phyloP scores from a whole-genome alignment of 2,888 invertebrate species.

The Eurytoma adleriae region DNA sequence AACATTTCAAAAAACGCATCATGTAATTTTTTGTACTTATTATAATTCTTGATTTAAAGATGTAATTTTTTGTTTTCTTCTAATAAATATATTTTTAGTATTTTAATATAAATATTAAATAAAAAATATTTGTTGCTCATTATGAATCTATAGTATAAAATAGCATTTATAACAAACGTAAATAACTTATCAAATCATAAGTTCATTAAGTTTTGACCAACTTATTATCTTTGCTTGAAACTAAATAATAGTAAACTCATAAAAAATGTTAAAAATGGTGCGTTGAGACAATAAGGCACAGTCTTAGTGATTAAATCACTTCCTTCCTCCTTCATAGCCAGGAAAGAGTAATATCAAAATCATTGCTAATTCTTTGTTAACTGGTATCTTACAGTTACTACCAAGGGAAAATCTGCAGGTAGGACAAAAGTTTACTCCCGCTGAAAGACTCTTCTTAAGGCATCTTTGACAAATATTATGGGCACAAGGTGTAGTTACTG shows the following conservation, averaged over 20 bases:
- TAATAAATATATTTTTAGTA: not conserved
- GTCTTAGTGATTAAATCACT: not conserved
- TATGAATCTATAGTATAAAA: not conserved
- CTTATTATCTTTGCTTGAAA: not conserved
- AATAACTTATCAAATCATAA: not conserved
- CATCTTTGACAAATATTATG: conserved; percentile 88
- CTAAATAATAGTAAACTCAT: not conserved
- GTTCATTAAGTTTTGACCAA: not conserved
- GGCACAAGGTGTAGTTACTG: conserved; percentile 85
- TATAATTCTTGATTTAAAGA: not conserved
- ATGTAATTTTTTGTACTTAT: not conserved
- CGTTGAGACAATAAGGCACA: not conserved
- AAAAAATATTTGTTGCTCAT: not conserved
- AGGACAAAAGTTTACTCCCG: conserved; percentile 82
- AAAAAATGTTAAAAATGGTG: not conserved
- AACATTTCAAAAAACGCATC: not conserved
- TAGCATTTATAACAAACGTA: not conserved
- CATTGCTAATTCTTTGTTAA: conserved; percentile 40
- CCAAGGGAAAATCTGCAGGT: conserved; percentile 82
- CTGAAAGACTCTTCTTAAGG: conserved; percentile 82
- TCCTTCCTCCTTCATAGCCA: conserved; percentile 36
- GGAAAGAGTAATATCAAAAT: conserved; percentile 43
- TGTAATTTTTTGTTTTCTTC: too few species aligned
- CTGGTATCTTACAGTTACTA: conserved; percentile 72
- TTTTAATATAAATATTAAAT: not conserved